A percentile compares a stretch with the other conserved stretches of the same genome.
Conservation (phyloP, 1,140 invertebrate genomes). For the Heliconius congener region DNA sequence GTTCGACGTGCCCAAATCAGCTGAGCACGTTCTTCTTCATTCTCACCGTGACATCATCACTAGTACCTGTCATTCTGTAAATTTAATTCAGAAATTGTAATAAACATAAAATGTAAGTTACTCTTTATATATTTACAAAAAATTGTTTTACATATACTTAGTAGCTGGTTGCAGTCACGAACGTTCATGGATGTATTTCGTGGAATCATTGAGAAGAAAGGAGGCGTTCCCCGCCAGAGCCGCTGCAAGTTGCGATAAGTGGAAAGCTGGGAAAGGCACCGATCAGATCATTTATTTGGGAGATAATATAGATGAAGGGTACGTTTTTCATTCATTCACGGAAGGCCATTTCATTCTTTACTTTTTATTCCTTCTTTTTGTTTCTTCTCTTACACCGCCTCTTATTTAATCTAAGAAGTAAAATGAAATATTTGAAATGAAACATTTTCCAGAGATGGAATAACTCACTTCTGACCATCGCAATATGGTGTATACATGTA, state of each 20-base stretch:
- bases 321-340: neutral
- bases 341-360: neutral
- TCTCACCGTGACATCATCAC: no score
- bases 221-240: neutral
- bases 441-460: no score
- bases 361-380: neutral
- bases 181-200: neutral
- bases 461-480: no score
- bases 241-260: neutral
- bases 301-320: neutral
- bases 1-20: no score
- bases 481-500: no score
- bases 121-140: no score
- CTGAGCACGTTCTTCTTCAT: no score
- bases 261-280: neutral
- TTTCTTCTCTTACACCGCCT: neutral
- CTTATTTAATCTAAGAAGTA: no score
- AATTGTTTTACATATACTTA: neutral
- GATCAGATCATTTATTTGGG: conserved; percentile 1
- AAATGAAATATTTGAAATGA: no score
- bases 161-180: neutral
- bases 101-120: neutral
- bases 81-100: neutral
- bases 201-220: neutral
- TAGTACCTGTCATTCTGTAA: no score